Conservation (phyloP, 1,140 invertebrate genomes). For the Eriocheir sinensis region DNA sequence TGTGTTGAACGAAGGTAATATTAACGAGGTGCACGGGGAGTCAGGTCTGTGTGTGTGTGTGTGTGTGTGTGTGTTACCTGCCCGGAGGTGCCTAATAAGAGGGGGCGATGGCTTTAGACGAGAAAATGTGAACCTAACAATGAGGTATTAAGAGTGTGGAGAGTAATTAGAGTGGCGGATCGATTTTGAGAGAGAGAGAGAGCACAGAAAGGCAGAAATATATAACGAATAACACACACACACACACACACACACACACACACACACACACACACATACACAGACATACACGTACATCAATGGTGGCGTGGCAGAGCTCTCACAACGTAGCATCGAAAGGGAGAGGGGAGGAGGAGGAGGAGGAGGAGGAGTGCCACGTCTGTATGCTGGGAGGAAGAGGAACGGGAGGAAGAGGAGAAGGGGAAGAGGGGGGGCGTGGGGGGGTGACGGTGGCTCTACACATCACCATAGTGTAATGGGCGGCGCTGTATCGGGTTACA, state of each 20-base stretch:
- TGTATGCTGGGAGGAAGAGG: not conserved
- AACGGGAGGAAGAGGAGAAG: not conserved
- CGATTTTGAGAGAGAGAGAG: not conserved
- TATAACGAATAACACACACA: not conserved
- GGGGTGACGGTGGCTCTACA: not conserved
- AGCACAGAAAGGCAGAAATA: not conserved
- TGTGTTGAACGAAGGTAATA: not conserved
- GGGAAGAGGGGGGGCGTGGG: not conserved
- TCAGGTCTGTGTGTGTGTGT: not conserved
- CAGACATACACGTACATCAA: not conserved
- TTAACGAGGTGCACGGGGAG: not conserved
- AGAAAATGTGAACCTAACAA: not conserved
- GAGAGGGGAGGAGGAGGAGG: not conserved
- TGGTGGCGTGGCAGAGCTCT: not conserved
- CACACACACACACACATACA: no score
- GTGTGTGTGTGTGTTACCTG: slow-evolving; percentile 22
- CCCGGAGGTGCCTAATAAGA: no score
- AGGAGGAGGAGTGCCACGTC: not conserved
- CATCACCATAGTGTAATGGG: not conserved
- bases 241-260: not conserved
- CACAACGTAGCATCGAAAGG: not conserved
- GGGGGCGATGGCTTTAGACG: not conserved
- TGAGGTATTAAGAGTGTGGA: not conserved
- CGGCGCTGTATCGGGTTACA: slow-evolving; percentile 5
- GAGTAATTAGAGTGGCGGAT: no score